These are phyloP conservation scores for Epinephelus coioides DNA, from an alignment of 2,797 vertebrate species.

Conservation along the genomic window DNA sequence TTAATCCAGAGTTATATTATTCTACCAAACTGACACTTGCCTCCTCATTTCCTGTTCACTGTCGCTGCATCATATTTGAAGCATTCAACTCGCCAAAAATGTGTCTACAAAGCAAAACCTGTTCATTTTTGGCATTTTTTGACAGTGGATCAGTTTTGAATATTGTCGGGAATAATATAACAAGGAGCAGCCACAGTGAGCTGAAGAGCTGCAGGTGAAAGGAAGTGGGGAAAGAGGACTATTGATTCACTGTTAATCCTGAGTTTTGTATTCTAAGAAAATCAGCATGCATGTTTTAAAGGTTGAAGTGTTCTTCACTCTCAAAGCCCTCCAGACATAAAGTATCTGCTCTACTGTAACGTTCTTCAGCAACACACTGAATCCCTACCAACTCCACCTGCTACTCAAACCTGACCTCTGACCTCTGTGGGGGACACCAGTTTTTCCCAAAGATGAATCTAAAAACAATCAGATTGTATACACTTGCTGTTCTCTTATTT, in stretches of 20 bases:
- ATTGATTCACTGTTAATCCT: not conserved
- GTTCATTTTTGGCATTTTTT: too few species aligned
- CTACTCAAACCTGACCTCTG: not conserved
- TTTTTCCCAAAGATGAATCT: not conserved
- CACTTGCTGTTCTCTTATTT: not conserved
- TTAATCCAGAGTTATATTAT: not conserved
- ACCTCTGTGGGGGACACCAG: not conserved
- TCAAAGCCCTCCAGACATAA: not conserved
- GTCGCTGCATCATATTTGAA: not conserved
- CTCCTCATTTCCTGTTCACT: not conserved
- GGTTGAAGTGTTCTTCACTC: not conserved
- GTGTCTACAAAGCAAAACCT: too few species aligned
- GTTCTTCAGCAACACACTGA: not conserved
- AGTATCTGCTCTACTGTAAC: not conserved
- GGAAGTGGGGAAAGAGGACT: not conserved
- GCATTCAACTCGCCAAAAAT: too few species aligned
- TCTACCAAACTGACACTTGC: too few species aligned
- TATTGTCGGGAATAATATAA: not conserved
- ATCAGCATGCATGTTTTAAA: not conserved
- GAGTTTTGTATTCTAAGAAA: not conserved
- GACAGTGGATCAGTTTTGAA: not conserved
- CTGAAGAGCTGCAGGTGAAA: not conserved
- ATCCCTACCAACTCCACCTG: not conserved
- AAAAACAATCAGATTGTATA: not conserved
- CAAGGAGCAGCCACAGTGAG: not conserved